Base-by-base conservation (phyloP, 2,113 vertebrate species). In the Nothoprocta perdicaria region DNA sequence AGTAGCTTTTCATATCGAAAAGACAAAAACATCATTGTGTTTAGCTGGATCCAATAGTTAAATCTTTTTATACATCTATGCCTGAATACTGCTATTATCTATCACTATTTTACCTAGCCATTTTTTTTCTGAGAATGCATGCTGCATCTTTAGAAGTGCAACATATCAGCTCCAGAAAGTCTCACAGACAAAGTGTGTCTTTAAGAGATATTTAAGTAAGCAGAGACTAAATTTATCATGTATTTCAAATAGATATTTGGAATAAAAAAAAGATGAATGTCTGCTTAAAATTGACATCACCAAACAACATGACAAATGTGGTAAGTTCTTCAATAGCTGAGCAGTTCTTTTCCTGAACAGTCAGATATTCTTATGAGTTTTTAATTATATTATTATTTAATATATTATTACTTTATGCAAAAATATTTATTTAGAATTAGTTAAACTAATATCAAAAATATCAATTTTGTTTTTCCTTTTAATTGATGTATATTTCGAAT, bases 391-490 rank as follows among this genome's bases (percentile, higher is more conserved):
- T 35, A 26, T 61, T 35, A 13, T 68, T 61, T 45, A 75, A 55
- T 52, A 15, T 0, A 12, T 43, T 31, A 38, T 62, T 33, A n/a
- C 46, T 55, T 81, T 52, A 17, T 14, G 17, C 16, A 53, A 62
- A 77, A 73, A 48, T 5, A 33, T 66, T 50, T 24, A 43, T 66
- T 50, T 24, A 43, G 16, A 10, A 3, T 6, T 12, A 29, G 1
- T 19, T 91, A 86, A 76, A 91, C 57, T 74, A 57, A 5, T 4
- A 29, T 48, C 10, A 80, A 48, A 40, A 29, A 4, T n/a, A 14
- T 3, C 63, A 1, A 0, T 3, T 8, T 46, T 27, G n/a, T 27
- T 38, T 80, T 48, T 18, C 2, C 12, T 68, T 52, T 41, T 29
- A 60, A 45, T 7, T 63, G 7, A 12, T 57, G 4, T 68, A 10